Base-by-base conservation (phyloP, 2,797 vertebrate species). In the Danio aesculapii region DNA sequence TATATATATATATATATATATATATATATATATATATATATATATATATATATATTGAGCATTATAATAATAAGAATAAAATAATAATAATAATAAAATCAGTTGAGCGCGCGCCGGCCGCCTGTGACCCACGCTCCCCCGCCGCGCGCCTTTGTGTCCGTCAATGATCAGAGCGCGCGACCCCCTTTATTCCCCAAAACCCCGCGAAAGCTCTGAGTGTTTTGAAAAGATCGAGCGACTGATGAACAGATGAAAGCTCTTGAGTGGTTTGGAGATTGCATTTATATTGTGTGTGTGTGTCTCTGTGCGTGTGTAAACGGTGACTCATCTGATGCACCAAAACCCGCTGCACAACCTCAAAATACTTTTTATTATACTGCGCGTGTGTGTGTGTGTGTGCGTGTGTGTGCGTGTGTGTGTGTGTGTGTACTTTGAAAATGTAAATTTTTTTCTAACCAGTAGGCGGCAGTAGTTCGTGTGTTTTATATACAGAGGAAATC, bases 391-490 rank as follows among this genome's bases (percentile, higher is more conserved):
- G 30, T 41, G 30, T 62, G 13, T 41, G 30, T n/a, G 59, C 8
- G 14, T 8, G 52, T n/a, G 16, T 16, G 50, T 55, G 52, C 4
- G 30, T 5, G 39, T 53, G 52, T 8, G 7, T 16, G 50, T 53
- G 58, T 39, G 58, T 39, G 59, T 44, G 6, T 8, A 7, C 2
- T 21, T 55, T 5, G 16, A 17, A n/a, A 10, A 49, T 12, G 43
- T 62, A 13, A 53, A n/a, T 14, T 8, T 58, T 55, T 75, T 52
- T 77, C 47, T 71, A 68, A 78, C 88, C 88, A 84, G 76, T 68
- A 73, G 87, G 84, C 69, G 88, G 88, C 87, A 84, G 80, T 74
- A 86, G 53, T 80, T 83, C 30, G 39, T 61, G 12, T 21, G 50
- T 57, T 5, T 72, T 21, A 11, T 30, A 21, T 41, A 53, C 10